These are phyloP conservation scores for Rhipidura dahli DNA, from an alignment of 2,113 vertebrate species.

Conservation along the genomic window DNA sequence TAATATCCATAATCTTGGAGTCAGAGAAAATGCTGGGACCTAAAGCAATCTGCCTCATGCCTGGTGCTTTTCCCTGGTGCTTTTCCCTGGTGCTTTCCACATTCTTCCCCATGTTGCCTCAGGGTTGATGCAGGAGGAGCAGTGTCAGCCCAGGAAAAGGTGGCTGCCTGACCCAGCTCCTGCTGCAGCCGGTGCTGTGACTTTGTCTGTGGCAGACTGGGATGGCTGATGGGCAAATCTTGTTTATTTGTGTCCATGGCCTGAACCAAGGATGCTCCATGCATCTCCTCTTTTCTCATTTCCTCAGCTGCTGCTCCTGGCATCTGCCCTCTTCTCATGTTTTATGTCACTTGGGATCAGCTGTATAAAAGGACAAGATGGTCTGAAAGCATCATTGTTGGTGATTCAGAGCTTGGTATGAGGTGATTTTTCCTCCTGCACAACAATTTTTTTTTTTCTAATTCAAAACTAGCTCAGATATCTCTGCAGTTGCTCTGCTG, in stretches of 20 bases:
- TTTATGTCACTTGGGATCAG: not conserved
- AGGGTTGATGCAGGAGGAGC: rapidly evolving
- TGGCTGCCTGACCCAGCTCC: not conserved
- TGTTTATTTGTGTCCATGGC: not conserved
- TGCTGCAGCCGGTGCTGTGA: not conserved
- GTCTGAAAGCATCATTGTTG: not conserved
- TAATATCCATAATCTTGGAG: not conserved
- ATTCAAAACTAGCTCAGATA: not conserved
- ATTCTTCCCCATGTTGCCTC: rapidly evolving
- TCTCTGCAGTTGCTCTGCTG: not conserved
- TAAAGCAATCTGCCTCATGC: not conserved
- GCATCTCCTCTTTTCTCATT: not conserved
- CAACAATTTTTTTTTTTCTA: not conserved
- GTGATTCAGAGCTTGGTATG: not conserved
- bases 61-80: not conserved
- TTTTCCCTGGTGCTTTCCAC: not conserved
- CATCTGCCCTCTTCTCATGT: not conserved
- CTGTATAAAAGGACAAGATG: not conserved
- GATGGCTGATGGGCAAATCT: not conserved
- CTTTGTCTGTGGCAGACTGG: not conserved
- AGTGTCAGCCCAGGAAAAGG: not conserved
- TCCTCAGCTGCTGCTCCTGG: not conserved
- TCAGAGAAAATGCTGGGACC: not conserved
- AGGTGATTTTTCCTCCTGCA: not conserved
- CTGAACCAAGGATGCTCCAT: not conserved